A percentile compares a stretch with the other conserved stretches of the same genome.
Conservation (phyloP, 2,113 vertebrate genomes). For the Strix aluco region DNA sequence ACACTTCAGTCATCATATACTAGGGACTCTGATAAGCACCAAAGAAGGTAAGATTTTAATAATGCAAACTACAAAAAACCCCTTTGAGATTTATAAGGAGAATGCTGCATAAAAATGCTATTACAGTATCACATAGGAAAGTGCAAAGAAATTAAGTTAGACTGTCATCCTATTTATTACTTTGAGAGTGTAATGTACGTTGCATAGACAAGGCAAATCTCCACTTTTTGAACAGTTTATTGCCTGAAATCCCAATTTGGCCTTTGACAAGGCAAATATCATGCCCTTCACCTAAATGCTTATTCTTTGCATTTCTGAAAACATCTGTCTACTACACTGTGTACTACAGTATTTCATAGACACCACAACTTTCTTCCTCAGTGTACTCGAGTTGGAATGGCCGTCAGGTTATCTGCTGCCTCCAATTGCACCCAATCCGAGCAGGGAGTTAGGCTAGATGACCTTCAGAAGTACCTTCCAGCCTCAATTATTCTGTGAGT, state of each 20-base stretch:
- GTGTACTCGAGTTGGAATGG: fast-evolving
- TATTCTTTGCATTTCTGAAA: background rate
- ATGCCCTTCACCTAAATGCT: background rate
- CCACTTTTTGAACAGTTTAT: background rate
- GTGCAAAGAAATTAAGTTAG: background rate
- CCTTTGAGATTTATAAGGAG: background rate
- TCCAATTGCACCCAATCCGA: background rate
- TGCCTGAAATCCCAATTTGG: background rate
- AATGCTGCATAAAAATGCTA: background rate
- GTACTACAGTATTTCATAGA: background rate
- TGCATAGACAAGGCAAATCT: background rate
- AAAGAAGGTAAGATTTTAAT: background rate
- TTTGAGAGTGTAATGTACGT: background rate
- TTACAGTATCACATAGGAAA: background rate
- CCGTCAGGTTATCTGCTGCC: background rate
- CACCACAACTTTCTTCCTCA: background rate
- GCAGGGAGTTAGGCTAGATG: background rate
- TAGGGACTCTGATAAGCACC: background rate
- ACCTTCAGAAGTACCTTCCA: background rate
- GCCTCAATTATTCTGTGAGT: background rate
- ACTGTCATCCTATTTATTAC: background rate
- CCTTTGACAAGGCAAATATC: background rate
- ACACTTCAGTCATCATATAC: background rate
- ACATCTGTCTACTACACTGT: background rate
- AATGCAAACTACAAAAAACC: background rate